Percentiles rank a stretch among this genome's conserved stretches.
Evolutionary conservation across 2,113 vertebrate genomes (phyloP).

Genomic region (Epinephelus fuscoguttatus): DNA sequence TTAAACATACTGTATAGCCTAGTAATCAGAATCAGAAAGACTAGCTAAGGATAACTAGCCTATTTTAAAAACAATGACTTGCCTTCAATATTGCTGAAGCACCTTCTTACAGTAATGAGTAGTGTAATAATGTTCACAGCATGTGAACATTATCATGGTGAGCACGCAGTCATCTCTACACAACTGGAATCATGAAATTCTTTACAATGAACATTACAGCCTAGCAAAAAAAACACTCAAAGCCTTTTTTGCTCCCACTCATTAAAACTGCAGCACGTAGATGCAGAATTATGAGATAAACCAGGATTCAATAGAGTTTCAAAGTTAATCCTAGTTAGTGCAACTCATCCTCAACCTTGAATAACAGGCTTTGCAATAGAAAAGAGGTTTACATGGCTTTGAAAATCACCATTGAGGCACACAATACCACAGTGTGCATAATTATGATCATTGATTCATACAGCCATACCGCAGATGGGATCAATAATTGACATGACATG

Average conservation of each 20-base stretch:
- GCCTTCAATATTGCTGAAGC: too few relatives aligned
- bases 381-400: background rate
- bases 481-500: conserved; percentile 40
- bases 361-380: conserved; percentile 14
- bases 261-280: conserved; percentile 3
- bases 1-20: too few relatives aligned
- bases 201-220: too few relatives aligned
- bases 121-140: too few relatives aligned
- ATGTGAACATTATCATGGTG: too few relatives aligned
- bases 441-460: conserved; percentile 15
- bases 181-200: too few relatives aligned
- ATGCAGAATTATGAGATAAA: background rate
- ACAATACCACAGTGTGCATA: conserved; percentile 7
- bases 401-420: background rate
- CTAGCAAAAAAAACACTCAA: background rate
- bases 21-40: too few relatives aligned
- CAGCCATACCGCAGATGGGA: conserved; percentile 4
- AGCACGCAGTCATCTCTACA: too few relatives aligned
- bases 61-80: too few relatives aligned
- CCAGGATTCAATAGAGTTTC: background rate
- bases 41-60: too few relatives aligned
- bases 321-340: conserved; percentile 16
- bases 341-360: background rate
- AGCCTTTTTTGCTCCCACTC: background rate
- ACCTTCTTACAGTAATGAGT: too few relatives aligned